These are phyloP conservation scores for Sebastes oblongus DNA, from an alignment of 2,797 vertebrate species.

Conservation along the genomic window DNA sequence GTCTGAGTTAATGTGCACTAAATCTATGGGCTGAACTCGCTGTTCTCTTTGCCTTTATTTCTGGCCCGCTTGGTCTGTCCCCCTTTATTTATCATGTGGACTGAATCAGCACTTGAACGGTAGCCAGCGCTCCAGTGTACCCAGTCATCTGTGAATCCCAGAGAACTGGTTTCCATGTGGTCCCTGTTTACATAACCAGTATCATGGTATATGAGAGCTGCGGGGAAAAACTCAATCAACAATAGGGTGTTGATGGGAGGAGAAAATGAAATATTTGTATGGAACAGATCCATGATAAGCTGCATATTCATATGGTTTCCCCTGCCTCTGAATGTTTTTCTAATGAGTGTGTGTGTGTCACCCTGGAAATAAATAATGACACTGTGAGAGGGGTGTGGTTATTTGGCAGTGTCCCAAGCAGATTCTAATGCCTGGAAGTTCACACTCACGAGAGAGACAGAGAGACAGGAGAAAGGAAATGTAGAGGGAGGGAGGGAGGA, in stretches of 20 bases:
- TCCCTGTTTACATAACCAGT: constrained; percentile 52
- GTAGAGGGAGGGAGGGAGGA: background rate
- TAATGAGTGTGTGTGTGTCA: background rate
- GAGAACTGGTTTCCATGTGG: constrained; percentile 41
- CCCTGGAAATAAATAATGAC: constrained; percentile 40
- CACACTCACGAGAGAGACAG: constrained; percentile 18
- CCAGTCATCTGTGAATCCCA: constrained; percentile 44
- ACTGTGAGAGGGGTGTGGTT: constrained; percentile 46
- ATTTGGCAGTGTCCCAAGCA: constrained; percentile 32
- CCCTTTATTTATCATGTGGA: constrained; percentile 50
- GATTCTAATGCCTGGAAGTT: constrained; percentile 33
- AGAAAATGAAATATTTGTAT: constrained; percentile 18
- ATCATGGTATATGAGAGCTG: constrained; percentile 6
- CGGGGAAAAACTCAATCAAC: background rate
- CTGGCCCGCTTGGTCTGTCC: constrained; percentile 13
- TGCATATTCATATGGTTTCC: background rate
- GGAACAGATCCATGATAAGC: background rate
- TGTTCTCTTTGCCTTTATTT: constrained; percentile 57
- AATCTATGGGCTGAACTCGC: constrained; percentile 47
- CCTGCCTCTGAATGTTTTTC: constrained; percentile 17
- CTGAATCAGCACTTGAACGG: constrained; percentile 68
- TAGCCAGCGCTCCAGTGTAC: constrained; percentile 50
- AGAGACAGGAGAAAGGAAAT: constrained; percentile 24
- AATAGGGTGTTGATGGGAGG: background rate
- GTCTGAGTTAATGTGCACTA: constrained; percentile 27